Base-by-base conservation (phyloP, 2,888 invertebrate species). In the Mantis religiosa region DNA sequence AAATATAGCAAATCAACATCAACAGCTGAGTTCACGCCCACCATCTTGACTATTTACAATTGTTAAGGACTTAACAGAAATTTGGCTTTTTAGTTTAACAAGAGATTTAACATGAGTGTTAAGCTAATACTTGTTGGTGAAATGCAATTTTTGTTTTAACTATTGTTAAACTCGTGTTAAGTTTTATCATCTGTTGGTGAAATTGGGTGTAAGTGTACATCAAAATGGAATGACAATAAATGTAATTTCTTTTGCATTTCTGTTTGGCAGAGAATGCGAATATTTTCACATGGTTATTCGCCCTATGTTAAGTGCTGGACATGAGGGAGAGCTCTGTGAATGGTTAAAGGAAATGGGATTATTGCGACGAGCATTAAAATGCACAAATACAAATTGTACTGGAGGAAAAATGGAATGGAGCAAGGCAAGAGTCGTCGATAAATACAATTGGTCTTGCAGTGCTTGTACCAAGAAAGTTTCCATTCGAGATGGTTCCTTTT, bases 401-500 rank as follows among this genome's bases (percentile, higher is more conserved):
- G 92, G 92, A 25, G 83, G 89, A 20, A 92, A 91, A 89, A 93
- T 95, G 92, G 92, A 91, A 71, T 94, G 94, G 94, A 93, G 92
- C 82, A 93, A 93, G n/a, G 93, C 94, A 4, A 92, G 94, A 90
- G 93, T 94, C 8, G 92, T 94, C 14, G 94, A 94, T 90, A 94
- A 94, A 90, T 94, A 93, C 90, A 94, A 93, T 90, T 95, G 95
- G 94, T 92, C 92, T 14, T 95, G 95, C 90, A 91, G 92, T 0
- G 92, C 92, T 15, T 95, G 95, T 90, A 27, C 89, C 9, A 91
- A 92, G 20, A 94, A 93, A 91, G 92, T 93, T 88, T 93, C 94
- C 0, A 94, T 95, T 83, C 92, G 94, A 89, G 93, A 94, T 25
- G 92, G 93, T 88, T 95, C 96, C 0, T 95, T 96, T 91, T 95